Conservation (phyloP, 2,888 invertebrate species). For the Agrochola circellaris region DNA sequence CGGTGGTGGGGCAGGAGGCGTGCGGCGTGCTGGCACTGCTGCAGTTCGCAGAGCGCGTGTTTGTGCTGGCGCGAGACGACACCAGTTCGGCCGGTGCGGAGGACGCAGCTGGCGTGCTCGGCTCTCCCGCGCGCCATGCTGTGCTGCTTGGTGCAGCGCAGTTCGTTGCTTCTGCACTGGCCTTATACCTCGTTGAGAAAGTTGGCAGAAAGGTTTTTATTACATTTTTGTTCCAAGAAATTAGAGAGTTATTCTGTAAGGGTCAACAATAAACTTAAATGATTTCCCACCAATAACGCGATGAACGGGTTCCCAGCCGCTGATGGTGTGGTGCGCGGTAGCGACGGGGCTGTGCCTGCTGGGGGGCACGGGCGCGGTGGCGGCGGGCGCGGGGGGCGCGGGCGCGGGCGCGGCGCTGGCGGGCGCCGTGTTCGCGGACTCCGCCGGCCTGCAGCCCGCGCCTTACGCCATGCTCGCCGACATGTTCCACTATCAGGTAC, state of each 20-base stretch:
- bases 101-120: constrained; percentile 36
- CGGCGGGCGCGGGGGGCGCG: constrained; percentile 58
- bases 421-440: constrained; percentile 80
- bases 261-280: background rate
- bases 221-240: background rate
- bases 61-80: constrained; percentile 71
- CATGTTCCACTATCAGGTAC: constrained; percentile 82
- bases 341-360: constrained; percentile 65
- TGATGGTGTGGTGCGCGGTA: constrained; percentile 75
- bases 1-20: constrained; percentile 82
- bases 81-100: constrained; percentile 58
- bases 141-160: constrained; percentile 78
- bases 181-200: constrained; percentile 79
- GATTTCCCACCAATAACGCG: background rate
- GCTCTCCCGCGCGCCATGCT: constrained; percentile 74
- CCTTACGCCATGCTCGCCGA: constrained; percentile 82
- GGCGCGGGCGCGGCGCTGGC: constrained; percentile 76
- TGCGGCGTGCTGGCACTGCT: constrained; percentile 82
- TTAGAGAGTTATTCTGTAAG: background rate
- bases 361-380: constrained; percentile 61
- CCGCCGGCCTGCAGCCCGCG: constrained; percentile 81
- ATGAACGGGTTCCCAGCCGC: constrained; percentile 66
- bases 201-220: constrained; percentile 78
- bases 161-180: constrained; percentile 73
- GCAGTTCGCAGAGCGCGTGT: constrained; percentile 84